Evolutionary conservation across 2,113 vertebrate genomes (phyloP).

Genomic region (Ageneiosus marmoratus): DNA sequence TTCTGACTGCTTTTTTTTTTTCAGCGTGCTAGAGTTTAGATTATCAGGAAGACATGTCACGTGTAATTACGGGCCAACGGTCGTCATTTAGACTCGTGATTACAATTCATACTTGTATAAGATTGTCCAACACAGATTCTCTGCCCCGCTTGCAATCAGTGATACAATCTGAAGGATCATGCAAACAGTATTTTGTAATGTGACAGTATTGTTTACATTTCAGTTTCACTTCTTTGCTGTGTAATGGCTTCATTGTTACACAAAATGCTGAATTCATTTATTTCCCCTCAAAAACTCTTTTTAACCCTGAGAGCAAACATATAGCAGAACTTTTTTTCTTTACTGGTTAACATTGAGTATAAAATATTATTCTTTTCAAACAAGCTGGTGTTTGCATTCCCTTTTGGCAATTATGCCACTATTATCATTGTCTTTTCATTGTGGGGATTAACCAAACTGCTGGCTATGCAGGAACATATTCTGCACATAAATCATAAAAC

Average conservation of each 20-base stretch:
- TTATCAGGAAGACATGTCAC: background rate
- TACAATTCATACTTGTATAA: background rate
- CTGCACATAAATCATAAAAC: no score
- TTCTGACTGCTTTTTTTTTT: conserved; percentile 1
- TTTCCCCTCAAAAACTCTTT: background rate
- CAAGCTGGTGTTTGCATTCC: background rate
- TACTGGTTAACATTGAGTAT: background rate
- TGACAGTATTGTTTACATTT: background rate
- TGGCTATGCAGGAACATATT: no score
- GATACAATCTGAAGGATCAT: background rate
- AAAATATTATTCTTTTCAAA: background rate
- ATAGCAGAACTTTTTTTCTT: background rate
- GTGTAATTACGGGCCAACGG: background rate
- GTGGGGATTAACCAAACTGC: background rate
- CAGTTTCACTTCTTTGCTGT: background rate
- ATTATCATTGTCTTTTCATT: background rate
- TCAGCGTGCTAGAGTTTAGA: background rate
- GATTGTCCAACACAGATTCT: background rate
- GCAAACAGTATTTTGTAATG: background rate
- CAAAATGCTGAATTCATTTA: background rate
- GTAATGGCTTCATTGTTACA: background rate
- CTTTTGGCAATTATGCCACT: background rate
- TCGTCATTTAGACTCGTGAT: background rate
- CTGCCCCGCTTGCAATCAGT: background rate
- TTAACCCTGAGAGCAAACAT: background rate